Evolutionary conservation across 2,888 invertebrate genomes (phyloP), one percentile per base, ranked within the genome.

Genomic region (Drosophila tanythrix): DNA sequence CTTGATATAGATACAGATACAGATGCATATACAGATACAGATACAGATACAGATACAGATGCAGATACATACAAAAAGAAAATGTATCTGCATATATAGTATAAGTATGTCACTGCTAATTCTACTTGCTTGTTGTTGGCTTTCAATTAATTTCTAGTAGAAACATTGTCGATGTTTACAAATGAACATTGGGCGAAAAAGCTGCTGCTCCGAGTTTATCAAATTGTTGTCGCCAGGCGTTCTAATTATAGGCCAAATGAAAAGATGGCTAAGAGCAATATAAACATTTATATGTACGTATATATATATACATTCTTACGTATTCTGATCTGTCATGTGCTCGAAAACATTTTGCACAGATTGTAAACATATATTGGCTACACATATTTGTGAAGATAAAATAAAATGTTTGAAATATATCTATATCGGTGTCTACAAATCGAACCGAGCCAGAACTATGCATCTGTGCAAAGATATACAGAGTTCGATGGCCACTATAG

Each of bases 101-200:
- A 35, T 35, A 36, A 65, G 63, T 77, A 78, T 81, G 82, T 77
- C 68, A 78, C 53, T 61, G 78, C 73, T 64, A 67, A 76, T 66
- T 67, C 51, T 27, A 69, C 27, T 55, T 76, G 66, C 35, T 36
- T 55, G 55, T 65, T 53, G 50, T 63, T 76, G 78, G 64, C 66
- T 74, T 72, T 68, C 57, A 71, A 75, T 85, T 75, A 68, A 71
- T 75, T 66, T 56, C 11, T 63, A 66, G 59, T 68, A 61, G 65
- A 85, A 84, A 64, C 72, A 82, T 78, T 76, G 82, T 70, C 68
- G 58, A 72, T 82, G 86, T 88, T 89, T 85, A 70, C 67, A 88
- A 74, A 70, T 82, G 66, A 70, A 68, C 64, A 65, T 62, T 76
- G 51, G 25, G 21, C 36, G 11, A n/a, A 33, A 58, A 71, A 67